Evolutionary conservation across 2,797 vertebrate species (phyloP), one percentile per base, ranked within the genome.

Genomic region (Sebastes kiyomatsui): DNA sequence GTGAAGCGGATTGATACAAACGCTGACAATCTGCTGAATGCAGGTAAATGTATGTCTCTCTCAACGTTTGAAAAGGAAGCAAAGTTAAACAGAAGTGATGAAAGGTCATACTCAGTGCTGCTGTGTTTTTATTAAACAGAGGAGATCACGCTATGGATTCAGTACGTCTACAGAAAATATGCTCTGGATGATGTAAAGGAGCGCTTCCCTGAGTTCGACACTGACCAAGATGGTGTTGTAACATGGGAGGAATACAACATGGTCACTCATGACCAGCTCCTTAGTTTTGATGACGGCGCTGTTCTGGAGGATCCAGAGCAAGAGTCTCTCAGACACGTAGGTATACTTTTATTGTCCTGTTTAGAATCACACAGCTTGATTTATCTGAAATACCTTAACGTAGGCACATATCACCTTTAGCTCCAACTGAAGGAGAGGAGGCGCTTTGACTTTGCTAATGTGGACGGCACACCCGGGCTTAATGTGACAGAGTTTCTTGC

Each of bases 191-290:
- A 99, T 81, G 97, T 97, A 6, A 95, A 96, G 80, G 97, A 99
- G 16, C 97, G 97, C 33, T 99, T 99, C 88, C 88, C 92, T 0
- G 96, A 97, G 59, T 98, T 97, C 79, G 98, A 99, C 87, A 95
- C 94, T 10, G 94, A 99, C 72, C 88, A 72, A 25, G 96, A 99
- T 22, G 97, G 96, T 2, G 82, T 93, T 5, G 95, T 99, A 52
- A 96, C 97, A 0, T 99, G 98, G 98, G 96, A 97, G 30, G 98
- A 99, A 78, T 99, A 98, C 91, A 98, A 97, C 88, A 90, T 89
- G 28, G 96, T 97, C 18, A 94, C 97, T 93, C 97, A 99, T 3
- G 96, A 96, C 54, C 96, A 96, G 14, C 94, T 96, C 52, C 91
- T 98, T 55, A 93, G 96, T 89, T 96, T 97, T 59, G 97, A 98